These are phyloP conservation scores for Tinea trinotella DNA, from an alignment of 2,888 invertebrate genomes.

Conservation along the genomic window DNA sequence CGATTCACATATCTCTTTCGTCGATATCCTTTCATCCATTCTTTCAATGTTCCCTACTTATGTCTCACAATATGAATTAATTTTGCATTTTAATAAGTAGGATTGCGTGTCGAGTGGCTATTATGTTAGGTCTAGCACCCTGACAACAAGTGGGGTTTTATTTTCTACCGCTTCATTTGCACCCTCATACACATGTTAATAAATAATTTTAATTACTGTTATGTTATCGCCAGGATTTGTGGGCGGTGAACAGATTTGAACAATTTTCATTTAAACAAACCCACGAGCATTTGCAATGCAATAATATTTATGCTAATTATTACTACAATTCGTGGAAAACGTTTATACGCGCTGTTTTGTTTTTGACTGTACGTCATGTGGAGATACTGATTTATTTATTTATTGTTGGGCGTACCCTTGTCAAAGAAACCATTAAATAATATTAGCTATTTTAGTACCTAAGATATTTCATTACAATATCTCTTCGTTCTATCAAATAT, in stretches of 20 bases:
- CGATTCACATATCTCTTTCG: no score
- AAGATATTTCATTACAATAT: background rate
- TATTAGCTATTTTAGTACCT: no score
- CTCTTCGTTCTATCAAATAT: no score
- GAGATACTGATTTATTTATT: background rate
- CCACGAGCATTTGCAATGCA: background rate
- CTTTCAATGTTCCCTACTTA: no score
- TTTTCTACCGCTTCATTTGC: constrained; percentile 15
- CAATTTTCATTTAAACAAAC: background rate
- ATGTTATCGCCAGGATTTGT: background rate
- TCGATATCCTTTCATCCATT: no score
- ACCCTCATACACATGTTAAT: background rate
- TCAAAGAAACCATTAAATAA: background rate
- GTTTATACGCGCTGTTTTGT: background rate
- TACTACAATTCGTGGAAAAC: background rate
- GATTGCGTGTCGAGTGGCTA: constrained; percentile 8
- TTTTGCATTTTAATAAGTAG: constrained; percentile 7
- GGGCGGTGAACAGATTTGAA: constrained; percentile 1
- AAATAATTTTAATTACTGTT: constrained; percentile 14
- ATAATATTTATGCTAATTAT: background rate
- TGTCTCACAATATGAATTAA: background rate
- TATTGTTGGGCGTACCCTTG: background rate
- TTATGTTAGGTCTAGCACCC: constrained; percentile 9
- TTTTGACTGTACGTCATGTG: background rate
- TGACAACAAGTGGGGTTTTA: background rate